Evolutionary conservation across 2,797 vertebrate genomes (phyloP).

Genomic region (Onychomys torridus): DNA sequence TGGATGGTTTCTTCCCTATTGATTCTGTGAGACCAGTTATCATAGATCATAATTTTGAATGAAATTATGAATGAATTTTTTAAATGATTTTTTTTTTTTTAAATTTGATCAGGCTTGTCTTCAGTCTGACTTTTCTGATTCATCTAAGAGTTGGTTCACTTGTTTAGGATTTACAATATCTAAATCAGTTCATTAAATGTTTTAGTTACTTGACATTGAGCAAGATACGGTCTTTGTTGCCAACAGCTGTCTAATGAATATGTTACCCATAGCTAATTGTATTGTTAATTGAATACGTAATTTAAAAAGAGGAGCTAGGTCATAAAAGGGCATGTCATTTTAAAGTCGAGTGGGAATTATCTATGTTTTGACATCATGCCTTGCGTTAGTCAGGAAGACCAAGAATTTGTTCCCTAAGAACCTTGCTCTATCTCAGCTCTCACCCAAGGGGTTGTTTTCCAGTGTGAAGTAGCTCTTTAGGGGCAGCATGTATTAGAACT

Average conservation of each 20-base stretch:
- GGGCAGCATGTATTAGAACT: background rate
- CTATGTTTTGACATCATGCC: background rate
- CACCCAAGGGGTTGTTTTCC: background rate
- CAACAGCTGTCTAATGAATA: background rate
- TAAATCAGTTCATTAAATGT: background rate
- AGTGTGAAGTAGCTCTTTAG: background rate
- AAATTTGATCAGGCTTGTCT: background rate
- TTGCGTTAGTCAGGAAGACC: background rate
- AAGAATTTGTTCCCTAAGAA: background rate
- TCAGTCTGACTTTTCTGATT: conserved; percentile 1
- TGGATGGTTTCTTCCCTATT: conserved; percentile 22
- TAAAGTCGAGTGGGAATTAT: conserved; percentile 43
- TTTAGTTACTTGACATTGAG: conserved; percentile 46
- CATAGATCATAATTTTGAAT: conserved; percentile 19
- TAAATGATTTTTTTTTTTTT: conserved; percentile 15
- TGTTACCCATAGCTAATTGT: conserved; percentile 44
- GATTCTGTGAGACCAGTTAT: background rate
- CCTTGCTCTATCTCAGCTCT: background rate
- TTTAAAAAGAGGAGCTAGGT: conserved; percentile 39
- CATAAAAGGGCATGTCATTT: conserved; percentile 32
- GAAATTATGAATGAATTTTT: background rate
- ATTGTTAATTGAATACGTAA: conserved; percentile 27
- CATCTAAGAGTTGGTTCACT: conserved; percentile 8
- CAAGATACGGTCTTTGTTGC: background rate
- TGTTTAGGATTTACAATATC: background rate